Evolutionary conservation across 1,140 invertebrate species (phyloP).

Genomic region (Stratiolaelaps scimitus): DNA sequence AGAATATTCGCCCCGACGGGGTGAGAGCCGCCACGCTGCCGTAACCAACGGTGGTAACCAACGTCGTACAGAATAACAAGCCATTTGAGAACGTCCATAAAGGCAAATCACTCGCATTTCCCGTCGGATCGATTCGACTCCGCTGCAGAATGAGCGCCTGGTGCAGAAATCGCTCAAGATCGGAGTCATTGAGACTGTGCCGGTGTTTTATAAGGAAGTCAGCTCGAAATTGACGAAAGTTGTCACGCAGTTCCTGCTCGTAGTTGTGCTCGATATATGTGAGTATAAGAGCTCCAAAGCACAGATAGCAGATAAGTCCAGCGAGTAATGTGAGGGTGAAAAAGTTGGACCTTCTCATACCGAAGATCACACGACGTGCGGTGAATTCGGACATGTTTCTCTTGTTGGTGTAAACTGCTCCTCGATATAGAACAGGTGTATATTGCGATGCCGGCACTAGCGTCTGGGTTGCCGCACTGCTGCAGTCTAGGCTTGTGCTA

Average conservation of each 20-base stretch:
- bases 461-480: too few relatives aligned
- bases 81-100: slow-evolving; percentile 23
- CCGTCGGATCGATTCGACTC: not conserved
- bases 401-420: too few relatives aligned
- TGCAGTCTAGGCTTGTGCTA: too few relatives aligned
- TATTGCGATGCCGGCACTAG: too few relatives aligned
- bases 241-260: not conserved
- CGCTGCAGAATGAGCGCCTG: not conserved
- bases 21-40: slow-evolving; percentile 87
- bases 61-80: slow-evolving; percentile 10
- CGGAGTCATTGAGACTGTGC: not conserved
- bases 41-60: slow-evolving; percentile 52
- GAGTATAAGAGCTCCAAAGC: slow-evolving; percentile 14
- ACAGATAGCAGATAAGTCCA: slow-evolving; percentile 17
- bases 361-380: slow-evolving; percentile 3
- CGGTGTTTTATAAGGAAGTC: slow-evolving; percentile 4
- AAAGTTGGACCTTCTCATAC: slow-evolving; percentile 15
- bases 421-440: too few relatives aligned
- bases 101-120: not conserved
- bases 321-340: not conserved
- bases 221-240: not conserved
- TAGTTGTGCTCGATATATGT: slow-evolving; percentile 21
- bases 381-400: not conserved
- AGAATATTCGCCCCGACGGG: slow-evolving; percentile 65
- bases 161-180: slow-evolving; percentile 8